Conservation (phyloP, 2,797 vertebrate genomes). For the Pachyuromys duprasi region DNA sequence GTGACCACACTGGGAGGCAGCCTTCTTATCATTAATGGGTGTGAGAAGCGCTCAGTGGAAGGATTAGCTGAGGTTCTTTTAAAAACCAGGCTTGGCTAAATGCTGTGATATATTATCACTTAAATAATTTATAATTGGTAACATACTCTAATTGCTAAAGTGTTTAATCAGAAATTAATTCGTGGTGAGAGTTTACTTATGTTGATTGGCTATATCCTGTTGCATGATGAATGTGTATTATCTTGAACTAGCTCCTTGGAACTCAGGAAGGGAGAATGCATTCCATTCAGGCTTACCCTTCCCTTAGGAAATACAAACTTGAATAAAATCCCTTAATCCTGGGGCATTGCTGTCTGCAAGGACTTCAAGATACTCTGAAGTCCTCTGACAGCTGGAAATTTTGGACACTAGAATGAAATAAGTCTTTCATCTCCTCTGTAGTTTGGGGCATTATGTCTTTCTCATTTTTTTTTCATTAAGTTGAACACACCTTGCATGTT, state of each 20-base stretch:
- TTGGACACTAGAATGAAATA: background rate
- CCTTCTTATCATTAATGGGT: background rate
- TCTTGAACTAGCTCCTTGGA: background rate
- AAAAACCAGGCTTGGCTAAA: background rate
- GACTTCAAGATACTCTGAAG: background rate
- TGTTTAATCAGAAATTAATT: slow-evolving; percentile 44
- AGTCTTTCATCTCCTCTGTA: background rate
- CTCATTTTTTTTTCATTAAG: background rate
- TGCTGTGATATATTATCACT: background rate
- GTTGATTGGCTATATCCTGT: background rate
- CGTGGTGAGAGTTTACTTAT: background rate
- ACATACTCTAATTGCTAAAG: background rate
- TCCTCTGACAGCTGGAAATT: background rate
- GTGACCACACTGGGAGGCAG: background rate
- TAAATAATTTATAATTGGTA: background rate
- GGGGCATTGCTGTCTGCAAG: too few relatives aligned
- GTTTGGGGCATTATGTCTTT: background rate
- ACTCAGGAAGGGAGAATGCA: background rate
- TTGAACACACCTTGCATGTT: background rate
- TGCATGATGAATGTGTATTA: background rate
- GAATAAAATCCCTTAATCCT: background rate
- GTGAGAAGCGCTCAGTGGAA: background rate
- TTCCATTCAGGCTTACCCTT: background rate
- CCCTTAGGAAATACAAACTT: background rate
- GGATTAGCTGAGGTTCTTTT: background rate